Conservation (phyloP, 1,140 invertebrate species). For the Lordiphosa stackelbergi region DNA sequence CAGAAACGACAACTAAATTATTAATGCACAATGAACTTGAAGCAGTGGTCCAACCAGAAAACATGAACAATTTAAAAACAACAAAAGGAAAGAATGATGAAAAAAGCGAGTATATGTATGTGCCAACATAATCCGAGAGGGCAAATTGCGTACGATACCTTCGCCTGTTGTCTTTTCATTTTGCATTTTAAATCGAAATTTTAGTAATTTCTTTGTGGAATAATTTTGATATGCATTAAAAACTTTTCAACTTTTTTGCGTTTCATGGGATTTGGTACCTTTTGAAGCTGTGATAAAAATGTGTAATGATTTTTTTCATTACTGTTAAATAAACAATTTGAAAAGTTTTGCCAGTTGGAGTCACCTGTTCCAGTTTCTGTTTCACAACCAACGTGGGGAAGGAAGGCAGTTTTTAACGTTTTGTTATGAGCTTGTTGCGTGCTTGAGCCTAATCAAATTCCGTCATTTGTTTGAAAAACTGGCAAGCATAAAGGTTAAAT, state of each 20-base stretch:
- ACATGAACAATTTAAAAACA: constrained; percentile 50
- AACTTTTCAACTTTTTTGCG: constrained; percentile 53
- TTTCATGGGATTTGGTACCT: constrained; percentile 58
- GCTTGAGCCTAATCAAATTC: constrained; percentile 58
- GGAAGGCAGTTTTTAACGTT: constrained; percentile 14
- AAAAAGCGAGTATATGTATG: neutral
- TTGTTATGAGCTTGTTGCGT: constrained; percentile 35
- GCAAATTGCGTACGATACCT: constrained; percentile 43
- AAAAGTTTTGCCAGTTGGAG: constrained; percentile 46
- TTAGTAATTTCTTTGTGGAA: constrained; percentile 23
- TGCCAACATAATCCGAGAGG: constrained; percentile 37
- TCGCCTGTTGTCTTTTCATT: constrained; percentile 41
- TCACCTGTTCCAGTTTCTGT: constrained; percentile 27
- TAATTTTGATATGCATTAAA: constrained; percentile 52
- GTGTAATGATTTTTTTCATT: constrained; percentile 71
- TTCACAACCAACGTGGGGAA: neutral
- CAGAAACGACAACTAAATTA: constrained; percentile 67
- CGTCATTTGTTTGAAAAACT: constrained; percentile 56
- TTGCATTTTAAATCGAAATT: constrained; percentile 59
- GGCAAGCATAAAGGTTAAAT: constrained; percentile 52
- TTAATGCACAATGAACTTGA: constrained; percentile 72
- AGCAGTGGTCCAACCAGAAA: constrained; percentile 24
- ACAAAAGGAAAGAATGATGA: constrained; percentile 14
- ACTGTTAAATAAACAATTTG: constrained; percentile 69
- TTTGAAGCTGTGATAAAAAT: constrained; percentile 63